Percentiles rank a stretch among this genome's conserved stretches.
Evolutionary conservation across 2,797 vertebrate genomes (phyloP).

Genomic region (Muscicapa comitata): DNA sequence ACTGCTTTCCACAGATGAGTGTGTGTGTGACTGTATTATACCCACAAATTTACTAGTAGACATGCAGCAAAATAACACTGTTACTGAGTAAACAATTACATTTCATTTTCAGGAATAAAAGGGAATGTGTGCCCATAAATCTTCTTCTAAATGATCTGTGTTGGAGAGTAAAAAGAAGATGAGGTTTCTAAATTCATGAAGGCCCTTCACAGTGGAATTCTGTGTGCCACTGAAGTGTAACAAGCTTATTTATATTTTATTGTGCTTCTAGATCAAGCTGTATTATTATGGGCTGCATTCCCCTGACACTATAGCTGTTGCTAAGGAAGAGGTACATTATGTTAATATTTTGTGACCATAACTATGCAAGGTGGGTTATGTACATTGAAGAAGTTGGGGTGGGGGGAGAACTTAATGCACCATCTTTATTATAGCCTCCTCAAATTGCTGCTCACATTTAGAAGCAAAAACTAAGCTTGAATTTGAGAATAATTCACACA

Average conservation of each 20-base stretch:
- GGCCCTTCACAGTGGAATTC: neutral
- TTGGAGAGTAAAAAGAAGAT: neutral
- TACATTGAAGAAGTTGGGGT: neutral
- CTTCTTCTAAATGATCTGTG: conserved; percentile 4
- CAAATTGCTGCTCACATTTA: neutral
- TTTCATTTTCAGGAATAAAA: conserved; percentile 50
- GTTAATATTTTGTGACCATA: conserved; percentile 40
- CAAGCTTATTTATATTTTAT: conserved; percentile 63
- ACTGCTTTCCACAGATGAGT: neutral
- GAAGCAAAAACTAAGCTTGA: conserved; percentile 24
- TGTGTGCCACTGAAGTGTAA: conserved; percentile 35
- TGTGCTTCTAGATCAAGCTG: conserved; percentile 44
- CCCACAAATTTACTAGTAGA: neutral
- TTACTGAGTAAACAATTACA: conserved; percentile 21
- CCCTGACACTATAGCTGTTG: neutral
- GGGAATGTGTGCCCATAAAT: neutral
- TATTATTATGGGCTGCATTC: conserved; percentile 8
- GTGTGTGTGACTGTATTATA: neutral
- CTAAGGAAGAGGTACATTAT: conserved; percentile 33
- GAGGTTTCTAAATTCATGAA: conserved; percentile 34
- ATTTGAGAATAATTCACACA: neutral
- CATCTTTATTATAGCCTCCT: neutral
- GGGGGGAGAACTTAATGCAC: neutral
- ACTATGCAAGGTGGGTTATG: neutral
- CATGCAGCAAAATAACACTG: neutral